Conservation (phyloP, 2,113 vertebrate genomes). For the Morone saxatilis region DNA sequence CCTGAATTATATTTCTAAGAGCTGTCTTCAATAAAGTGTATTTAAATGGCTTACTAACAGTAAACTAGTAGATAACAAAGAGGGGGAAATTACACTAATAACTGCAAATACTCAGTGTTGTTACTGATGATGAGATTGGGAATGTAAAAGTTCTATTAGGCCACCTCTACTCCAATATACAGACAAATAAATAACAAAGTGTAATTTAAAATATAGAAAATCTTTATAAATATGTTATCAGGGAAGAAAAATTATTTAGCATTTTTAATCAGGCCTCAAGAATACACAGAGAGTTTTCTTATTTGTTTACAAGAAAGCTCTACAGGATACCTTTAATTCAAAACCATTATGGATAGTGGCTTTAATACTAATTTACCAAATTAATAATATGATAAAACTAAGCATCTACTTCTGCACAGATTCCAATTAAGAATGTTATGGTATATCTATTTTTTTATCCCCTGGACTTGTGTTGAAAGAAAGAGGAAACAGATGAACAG, state of each 20-base stretch:
- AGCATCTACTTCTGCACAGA: not conserved
- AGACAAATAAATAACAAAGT: not conserved
- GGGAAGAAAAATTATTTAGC: too few relatives aligned
- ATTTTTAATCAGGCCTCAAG: not conserved
- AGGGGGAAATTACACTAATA: not conserved
- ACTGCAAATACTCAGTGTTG: not conserved
- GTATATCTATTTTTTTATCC: not conserved
- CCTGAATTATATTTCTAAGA: not conserved
- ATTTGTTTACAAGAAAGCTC: not conserved
- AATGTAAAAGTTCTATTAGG: not conserved
- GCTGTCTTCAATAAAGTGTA: not conserved
- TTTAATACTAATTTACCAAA: not conserved
- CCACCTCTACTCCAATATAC: not conserved
- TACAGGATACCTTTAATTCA: not conserved
- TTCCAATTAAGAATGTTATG: not conserved
- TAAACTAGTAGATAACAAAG: not conserved
- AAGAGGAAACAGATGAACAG: not conserved
- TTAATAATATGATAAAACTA: not conserved
- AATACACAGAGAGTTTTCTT: not conserved
- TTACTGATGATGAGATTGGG: not conserved
- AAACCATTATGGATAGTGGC: not conserved
- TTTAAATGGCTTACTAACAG: not conserved
- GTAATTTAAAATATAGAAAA: not conserved
- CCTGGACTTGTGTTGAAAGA: not conserved
- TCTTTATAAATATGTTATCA: too few relatives aligned